Evolutionary conservation across 1,140 invertebrate species (phyloP), one percentile per base, ranked within the genome.

Genomic region (Platyscapa corneri): DNA sequence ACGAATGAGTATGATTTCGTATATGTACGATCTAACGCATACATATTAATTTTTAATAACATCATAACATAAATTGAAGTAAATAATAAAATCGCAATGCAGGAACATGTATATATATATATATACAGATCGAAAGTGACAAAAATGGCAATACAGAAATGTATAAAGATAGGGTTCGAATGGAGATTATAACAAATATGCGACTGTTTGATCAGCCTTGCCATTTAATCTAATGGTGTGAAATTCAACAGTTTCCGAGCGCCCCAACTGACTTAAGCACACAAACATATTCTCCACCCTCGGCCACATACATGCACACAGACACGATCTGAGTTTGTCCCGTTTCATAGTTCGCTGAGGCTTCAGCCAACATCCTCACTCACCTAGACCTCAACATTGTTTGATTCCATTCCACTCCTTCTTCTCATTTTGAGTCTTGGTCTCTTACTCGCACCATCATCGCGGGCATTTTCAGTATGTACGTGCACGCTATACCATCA

Each of bases 181-280:
- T 39, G 27, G 37, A 74, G 39, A 74, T 74, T 23, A 42, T 74
- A 32, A 20, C 37, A 74, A 42, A 91, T 91, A 92, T 90, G 89
- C 87, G 83, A 83, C 88, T 91, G 89, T 92, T 92, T 91, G 90
- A 92, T 91, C 88, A 89, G 89, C 83, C 89, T 89, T 88, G 86
- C 89, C 89, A 90, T 92, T 91, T 91, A 90, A 88, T 88, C 90
- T 90, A 91, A 91, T 91, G 88, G 90, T 89, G 90, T 91, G 91
- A 92, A 92, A 92, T 91, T 91, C 90, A 90, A 91, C 91, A 91
- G 89, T 90, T 91, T 89, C 89, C 18, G 70, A 23, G 49, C 34
- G 23, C 53, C 37, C 49, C 7, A 20, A 39, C 34, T 3, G 67
- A 72, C 32, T 37, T n/a, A 7, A 0, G 10, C 16, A 72, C 34